Evolutionary conservation across 2,888 invertebrate genomes (phyloP).

Genomic region (Drosophila emarginata): DNA sequence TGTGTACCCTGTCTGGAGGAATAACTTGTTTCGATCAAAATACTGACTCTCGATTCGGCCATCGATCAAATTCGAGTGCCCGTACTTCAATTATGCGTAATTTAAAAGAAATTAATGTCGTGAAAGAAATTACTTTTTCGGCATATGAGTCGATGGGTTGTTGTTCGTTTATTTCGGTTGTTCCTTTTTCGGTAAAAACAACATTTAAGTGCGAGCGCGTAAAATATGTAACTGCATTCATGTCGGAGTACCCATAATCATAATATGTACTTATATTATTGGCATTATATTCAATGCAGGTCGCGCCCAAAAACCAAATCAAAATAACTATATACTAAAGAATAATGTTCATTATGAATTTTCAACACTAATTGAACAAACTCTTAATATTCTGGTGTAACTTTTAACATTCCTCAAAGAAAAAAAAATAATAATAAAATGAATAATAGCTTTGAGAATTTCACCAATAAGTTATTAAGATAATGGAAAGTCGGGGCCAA

Average conservation of each 20-base stretch:
- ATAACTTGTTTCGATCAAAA: slow-evolving; percentile 56
- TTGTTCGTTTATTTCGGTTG: slow-evolving; percentile 38
- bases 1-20: too few species aligned
- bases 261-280: slow-evolving; percentile 71
- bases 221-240: slow-evolving; percentile 54
- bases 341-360: slow-evolving; percentile 5
- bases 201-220: slow-evolving; percentile 52
- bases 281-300: slow-evolving; percentile 67
- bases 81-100: slow-evolving; percentile 76
- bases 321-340: slow-evolving; percentile 6
- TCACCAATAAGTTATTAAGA: neutral
- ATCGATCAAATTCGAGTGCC: slow-evolving; percentile 71
- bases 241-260: slow-evolving; percentile 57
- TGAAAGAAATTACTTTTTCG: slow-evolving; percentile 75
- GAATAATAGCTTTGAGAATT: neutral
- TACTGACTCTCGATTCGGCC: slow-evolving; percentile 39
- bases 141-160: slow-evolving; percentile 36
- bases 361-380: neutral
- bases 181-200: slow-evolving; percentile 35
- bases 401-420: neutral
- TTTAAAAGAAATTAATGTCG: slow-evolving; percentile 79
- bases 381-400: neutral
- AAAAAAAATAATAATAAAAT: neutral
- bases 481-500: neutral
- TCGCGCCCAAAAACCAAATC: slow-evolving; percentile 36